Evolutionary conservation across 1,140 invertebrate species (phyloP).

Genomic region (Sinonovacula constricta): DNA sequence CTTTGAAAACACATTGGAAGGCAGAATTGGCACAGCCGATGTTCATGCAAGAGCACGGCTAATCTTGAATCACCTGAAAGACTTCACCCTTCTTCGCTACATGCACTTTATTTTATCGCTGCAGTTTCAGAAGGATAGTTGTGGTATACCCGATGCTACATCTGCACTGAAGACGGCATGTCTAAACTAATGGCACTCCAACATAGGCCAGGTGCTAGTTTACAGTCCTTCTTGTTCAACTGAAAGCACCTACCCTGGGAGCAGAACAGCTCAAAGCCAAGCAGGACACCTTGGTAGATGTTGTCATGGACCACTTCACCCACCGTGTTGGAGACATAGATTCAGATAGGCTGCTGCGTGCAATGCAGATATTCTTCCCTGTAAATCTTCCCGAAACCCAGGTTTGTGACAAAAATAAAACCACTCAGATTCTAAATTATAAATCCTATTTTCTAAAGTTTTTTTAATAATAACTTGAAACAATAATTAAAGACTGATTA

Average conservation of each 20-base stretch:
- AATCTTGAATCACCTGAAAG: not conserved
- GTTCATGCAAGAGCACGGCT: not conserved
- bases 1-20: not conserved
- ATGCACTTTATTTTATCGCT: conserved; percentile 38
- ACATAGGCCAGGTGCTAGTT: conserved; percentile 1
- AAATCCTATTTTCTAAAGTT: no score
- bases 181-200: not conserved
- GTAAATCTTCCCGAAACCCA: not conserved
- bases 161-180: conserved; percentile 22
- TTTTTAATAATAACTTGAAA: no score
- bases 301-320: conserved; percentile 20
- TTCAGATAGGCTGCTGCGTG: conserved; percentile 1
- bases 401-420: no score
- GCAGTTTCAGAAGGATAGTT: conserved; percentile 30
- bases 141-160: conserved; percentile 9
- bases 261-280: conserved; percentile 10
- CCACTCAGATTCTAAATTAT: no score
- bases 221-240: conserved; percentile 15
- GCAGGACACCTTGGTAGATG: not conserved
- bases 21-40: not conserved
- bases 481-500: no score
- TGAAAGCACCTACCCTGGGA: not conserved
- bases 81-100: conserved; percentile 17
- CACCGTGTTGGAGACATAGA: conserved; percentile 24
- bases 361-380: not conserved